Percentiles rank a stretch among this genome's conserved stretches.
Conservation (phyloP, 2,888 invertebrate genomes). For the Chouioia cunea region DNA sequence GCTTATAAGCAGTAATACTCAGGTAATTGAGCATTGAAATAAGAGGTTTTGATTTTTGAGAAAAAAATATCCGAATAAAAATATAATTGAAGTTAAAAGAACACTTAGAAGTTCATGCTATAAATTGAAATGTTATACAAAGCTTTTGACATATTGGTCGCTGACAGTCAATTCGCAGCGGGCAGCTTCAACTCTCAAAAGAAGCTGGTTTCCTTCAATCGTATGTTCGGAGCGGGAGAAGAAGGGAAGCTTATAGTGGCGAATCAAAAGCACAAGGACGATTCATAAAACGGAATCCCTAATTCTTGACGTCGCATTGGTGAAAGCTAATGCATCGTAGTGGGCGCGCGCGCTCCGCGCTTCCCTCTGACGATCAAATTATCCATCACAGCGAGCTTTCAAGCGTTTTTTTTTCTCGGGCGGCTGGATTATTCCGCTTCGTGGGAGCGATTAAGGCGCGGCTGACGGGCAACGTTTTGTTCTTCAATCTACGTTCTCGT, state of each 20-base stretch:
- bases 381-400: constrained; percentile 40
- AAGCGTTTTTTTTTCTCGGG: constrained; percentile 40
- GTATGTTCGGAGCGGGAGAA: too few species aligned
- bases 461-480: constrained; percentile 37
- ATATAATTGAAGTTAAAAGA: too few species aligned
- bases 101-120: too few species aligned
- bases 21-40: too few species aligned
- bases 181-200: too few species aligned
- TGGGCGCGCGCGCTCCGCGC: not conserved
- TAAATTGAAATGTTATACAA: not conserved
- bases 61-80: too few species aligned
- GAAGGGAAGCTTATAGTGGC: too few species aligned
- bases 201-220: too few species aligned
- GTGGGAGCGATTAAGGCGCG: constrained; percentile 43
- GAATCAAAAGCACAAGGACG: not conserved
- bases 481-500: constrained; percentile 41
- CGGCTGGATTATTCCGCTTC: constrained; percentile 46
- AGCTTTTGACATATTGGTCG: too few species aligned
- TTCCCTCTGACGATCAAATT: constrained; percentile 30
- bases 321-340: constrained; percentile 39
- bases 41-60: too few species aligned
- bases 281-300: constrained; percentile 28
- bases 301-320: constrained; percentile 31
- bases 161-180: too few species aligned
- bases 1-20: not conserved